A percentile compares a stretch with the other conserved stretches of the same genome.
Evolutionary conservation across 2,797 vertebrate species (phyloP).

Genomic region (Lindbergichthys nudifrons): DNA sequence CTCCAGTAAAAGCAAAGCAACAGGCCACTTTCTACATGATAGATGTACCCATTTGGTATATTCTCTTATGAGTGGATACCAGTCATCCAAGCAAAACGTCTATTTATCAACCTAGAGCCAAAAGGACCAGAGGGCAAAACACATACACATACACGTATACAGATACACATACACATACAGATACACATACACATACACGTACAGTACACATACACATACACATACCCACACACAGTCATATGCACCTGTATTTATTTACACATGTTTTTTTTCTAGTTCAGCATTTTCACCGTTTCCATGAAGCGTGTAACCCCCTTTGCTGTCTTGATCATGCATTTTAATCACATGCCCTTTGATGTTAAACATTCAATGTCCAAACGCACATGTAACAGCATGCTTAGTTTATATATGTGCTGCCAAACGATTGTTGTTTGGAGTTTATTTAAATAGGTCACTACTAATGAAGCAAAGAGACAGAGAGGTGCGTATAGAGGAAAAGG

Average conservation of each 20-base stretch:
- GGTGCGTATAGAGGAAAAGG: not conserved
- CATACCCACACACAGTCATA: not conserved
- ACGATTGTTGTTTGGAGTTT: slow-evolving; percentile 34
- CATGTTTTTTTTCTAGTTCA: slow-evolving; percentile 29
- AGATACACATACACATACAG: not conserved
- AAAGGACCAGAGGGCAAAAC: slow-evolving; percentile 9
- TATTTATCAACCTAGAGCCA: slow-evolving; percentile 45
- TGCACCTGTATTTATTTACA: slow-evolving; percentile 2
- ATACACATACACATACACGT: slow-evolving; percentile 1
- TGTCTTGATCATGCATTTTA: slow-evolving; percentile 60
- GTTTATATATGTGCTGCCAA: slow-evolving; percentile 49
- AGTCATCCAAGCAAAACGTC: slow-evolving; percentile 34
- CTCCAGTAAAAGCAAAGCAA: slow-evolving; percentile 15
- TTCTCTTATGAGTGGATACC: slow-evolving; percentile 31
- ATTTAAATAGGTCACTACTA: slow-evolving; percentile 60
- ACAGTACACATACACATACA: not conserved
- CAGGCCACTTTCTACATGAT: slow-evolving; percentile 21
- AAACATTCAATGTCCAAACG: slow-evolving; percentile 59
- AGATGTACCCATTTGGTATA: slow-evolving; percentile 41
- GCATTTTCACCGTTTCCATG: slow-evolving; percentile 16
- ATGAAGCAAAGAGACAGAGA: slow-evolving; percentile 21
- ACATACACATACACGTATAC: slow-evolving; percentile 4
- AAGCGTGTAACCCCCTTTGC: slow-evolving; percentile 9
- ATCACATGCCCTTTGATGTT: slow-evolving; percentile 62
- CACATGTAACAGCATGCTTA: slow-evolving; percentile 30